Evolutionary conservation across 1,140 invertebrate species (phyloP), one percentile per base, ranked within the genome.

Genomic region (Xylocopa sonorina): DNA sequence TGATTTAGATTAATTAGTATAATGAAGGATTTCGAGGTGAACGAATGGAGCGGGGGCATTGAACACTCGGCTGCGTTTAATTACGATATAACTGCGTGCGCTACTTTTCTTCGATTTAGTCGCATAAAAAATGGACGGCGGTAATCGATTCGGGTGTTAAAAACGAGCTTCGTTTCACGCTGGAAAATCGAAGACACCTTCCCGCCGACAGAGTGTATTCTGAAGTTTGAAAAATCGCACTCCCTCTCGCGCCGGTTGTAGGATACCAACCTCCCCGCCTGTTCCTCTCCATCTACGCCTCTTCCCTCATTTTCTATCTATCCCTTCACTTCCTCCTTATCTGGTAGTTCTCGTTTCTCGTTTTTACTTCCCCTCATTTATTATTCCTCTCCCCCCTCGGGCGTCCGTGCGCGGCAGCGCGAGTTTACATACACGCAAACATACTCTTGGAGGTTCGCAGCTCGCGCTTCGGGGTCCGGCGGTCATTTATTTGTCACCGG

Each of bases 381-480:
- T 18, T 57, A 66, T 21, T 48, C 57, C 12, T 71, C 38, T 32
- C 50, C 27, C 51, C 24, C 34, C 21, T 3, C 41, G n/a, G 24
- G 14, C n/a, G 29, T 24, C 29, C 62, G 24, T 5, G 34, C 74
- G 21, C 50, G 34, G 68, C 63, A 32, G 32, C 57, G 62, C 80
- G 55, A 55, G 78, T 83, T 80, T 83, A 82, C 67, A 60, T 84
- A 58, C 46, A 76, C 78, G 77, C 73, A 60, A 80, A 58, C 67
- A 57, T 69, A 76, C 64, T 82, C 46, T 48, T 48, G 41, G 50
- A 38, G 64, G 63, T 76, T 38, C n/a, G 21, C 29, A 58, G 32
- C 75, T 77, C 75, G 75, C 66, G 62, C 68, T 78, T 84, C 82
- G 75, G 41, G 68, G 58, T 73, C 41, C 57, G n/a, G 43, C 29